Base-by-base conservation (phyloP, 1,140 invertebrate species). In the Drosophila obscura region DNA sequence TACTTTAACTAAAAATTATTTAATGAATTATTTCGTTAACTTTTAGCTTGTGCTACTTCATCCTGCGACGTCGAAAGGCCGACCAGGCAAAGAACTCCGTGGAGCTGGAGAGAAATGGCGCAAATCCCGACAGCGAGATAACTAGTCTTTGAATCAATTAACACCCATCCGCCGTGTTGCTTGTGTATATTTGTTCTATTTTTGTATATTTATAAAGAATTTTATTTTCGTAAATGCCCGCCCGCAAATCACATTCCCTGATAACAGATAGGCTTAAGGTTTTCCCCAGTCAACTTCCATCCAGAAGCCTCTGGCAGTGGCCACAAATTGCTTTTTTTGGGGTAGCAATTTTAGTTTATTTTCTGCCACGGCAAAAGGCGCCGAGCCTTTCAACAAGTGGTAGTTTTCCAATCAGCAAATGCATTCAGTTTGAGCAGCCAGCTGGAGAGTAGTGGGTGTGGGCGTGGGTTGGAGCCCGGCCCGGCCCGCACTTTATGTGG, bases 361-460 rank as follows among this genome's bases (percentile, higher is more conserved):
- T 39, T 9, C 19, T 3, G 11, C 2, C 46, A 24, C 19, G 16
- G 16, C 46, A 11, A 8, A 19, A 26, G 68, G 8, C 2, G 28
- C 8, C 8, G 35, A 59, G 50, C 62, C 45, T 66, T 72, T 56
- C 41, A 19, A 44, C 63, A 68, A 75, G 73, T 73, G 66, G 80
- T 82, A 90, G 88, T 87, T 90, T 91, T 91, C 69, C 79, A 91
- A 91, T 91, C 90, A 91, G 77, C 82, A 91, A 91, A 91, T 91
- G 90, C 90, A 90, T 91, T 91, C 89, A 91, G 72, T 82, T 68
- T 88, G 78, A 65, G 84, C 82, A 77, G 60, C 76, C 78, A 90
- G 58, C 63, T 69, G 64, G 35, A 49, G 50, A 66, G 50, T 66
- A 57, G 59, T 46, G 58, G 19, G 44, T 28, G 72, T 65, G 68